phyloP scores from a whole-genome alignment of 2,888 invertebrate species.

The Notocelia uddmanniana region DNA sequence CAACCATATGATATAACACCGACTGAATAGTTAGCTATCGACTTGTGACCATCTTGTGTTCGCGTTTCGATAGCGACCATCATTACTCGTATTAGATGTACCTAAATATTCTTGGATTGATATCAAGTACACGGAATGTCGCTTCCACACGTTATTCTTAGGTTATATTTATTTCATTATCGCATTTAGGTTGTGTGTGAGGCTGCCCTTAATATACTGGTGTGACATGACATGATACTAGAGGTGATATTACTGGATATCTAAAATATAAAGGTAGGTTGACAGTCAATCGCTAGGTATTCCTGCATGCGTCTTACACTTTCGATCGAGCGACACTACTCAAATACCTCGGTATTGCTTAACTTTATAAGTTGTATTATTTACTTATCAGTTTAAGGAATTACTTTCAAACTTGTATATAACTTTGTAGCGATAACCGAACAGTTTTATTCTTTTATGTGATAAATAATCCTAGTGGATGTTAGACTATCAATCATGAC shows the following conservation, averaged over 20 bases:
- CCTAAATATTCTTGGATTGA: not conserved
- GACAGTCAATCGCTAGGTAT: slow-evolving; percentile 30
- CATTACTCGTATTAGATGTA: too few species aligned
- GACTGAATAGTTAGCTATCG: not conserved
- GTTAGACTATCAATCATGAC: too few species aligned
- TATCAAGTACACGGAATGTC: not conserved
- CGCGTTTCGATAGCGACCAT: not conserved
- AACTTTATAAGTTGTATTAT: not conserved
- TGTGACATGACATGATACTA: slow-evolving; percentile 24
- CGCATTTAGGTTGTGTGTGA: slow-evolving; percentile 42
- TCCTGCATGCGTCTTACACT: not conserved
- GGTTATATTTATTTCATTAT: slow-evolving; percentile 37
- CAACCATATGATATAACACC: not conserved
- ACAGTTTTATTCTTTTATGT: not conserved
- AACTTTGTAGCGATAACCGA: not conserved
- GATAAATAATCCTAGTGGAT: too few species aligned
- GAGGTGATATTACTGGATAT: slow-evolving; percentile 14
- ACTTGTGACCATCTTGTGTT: not conserved
- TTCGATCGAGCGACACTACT: not conserved
- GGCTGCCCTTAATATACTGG: slow-evolving; percentile 31
- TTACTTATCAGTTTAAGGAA: not conserved
- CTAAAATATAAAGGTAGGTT: slow-evolving; percentile 6
- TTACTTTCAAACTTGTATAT: too few species aligned
- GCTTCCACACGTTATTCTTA: slow-evolving; percentile 30
- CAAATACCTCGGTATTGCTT: too few species aligned